Conservation (phyloP, 2,797 vertebrate species). For the Lepilemur septentrionalis region DNA sequence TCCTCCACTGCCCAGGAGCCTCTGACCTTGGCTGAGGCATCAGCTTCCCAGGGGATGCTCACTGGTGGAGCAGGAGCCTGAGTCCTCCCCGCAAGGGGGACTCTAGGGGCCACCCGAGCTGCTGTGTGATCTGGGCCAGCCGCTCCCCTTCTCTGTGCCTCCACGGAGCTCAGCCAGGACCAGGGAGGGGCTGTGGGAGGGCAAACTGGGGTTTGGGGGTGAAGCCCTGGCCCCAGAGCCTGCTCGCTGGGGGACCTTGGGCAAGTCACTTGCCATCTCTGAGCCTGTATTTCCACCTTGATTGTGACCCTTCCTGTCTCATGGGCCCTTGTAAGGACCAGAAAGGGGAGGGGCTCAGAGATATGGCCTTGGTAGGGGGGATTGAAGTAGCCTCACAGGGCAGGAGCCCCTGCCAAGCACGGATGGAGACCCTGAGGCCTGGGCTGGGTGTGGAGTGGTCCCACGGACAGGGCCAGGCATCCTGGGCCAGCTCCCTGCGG, state of each 20-base stretch:
- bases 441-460: no score
- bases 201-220: background rate
- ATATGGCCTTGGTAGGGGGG: background rate
- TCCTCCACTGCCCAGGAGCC: background rate
- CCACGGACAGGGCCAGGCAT: background rate
- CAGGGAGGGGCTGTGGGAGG: background rate
- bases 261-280: background rate
- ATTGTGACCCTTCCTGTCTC: background rate
- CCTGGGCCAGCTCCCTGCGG: background rate
- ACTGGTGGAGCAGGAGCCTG: accelerated
- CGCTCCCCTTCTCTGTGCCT: background rate
- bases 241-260: background rate
- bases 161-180: accelerated
- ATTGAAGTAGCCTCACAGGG: accelerated
- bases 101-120: accelerated
- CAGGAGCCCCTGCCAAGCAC: background rate
- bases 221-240: accelerated
- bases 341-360: background rate
- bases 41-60: background rate
- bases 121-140: background rate
- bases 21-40: background rate
- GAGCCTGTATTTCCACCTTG: background rate
- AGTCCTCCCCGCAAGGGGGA: accelerated
- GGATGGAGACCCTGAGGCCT: background rate
- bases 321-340: background rate